These are phyloP conservation scores for Selenia dentaria DNA, from an alignment of 2,888 invertebrate species.

Conservation along the genomic window DNA sequence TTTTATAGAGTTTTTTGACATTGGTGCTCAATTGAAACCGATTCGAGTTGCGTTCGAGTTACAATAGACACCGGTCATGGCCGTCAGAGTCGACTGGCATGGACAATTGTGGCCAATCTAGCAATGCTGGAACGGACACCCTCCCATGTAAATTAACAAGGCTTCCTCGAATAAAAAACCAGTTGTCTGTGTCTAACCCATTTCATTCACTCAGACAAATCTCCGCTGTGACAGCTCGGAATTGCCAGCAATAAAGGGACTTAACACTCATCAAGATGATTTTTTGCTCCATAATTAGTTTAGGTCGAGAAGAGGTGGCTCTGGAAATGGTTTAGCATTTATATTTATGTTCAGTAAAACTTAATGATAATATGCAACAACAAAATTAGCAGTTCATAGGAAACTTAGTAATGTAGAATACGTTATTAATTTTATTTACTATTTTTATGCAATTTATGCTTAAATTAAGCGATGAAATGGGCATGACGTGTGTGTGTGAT, in stretches of 20 bases:
- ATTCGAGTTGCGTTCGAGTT: conserved; percentile 60
- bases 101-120: conserved; percentile 45
- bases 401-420: too few species aligned
- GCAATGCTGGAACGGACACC: conserved; percentile 21
- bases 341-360: too few species aligned
- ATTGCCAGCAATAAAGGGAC: conserved; percentile 30
- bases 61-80: conserved; percentile 69
- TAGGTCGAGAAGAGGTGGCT: conserved; percentile 4
- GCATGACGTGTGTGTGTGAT: too few species aligned
- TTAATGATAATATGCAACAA: too few species aligned
- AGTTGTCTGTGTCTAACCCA: conserved; percentile 40
- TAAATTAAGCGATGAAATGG: too few species aligned
- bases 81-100: conserved; percentile 55
- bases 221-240: conserved; percentile 38
- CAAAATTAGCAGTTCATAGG: too few species aligned
- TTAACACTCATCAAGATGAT: conserved; percentile 16
- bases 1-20: conserved; percentile 66
- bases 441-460: too few species aligned
- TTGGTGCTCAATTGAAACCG: conserved; percentile 64
- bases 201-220: conserved; percentile 41
- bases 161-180: conserved; percentile 43
- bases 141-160: conserved; percentile 55
- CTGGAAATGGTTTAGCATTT: conserved; percentile 1
- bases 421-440: too few species aligned
- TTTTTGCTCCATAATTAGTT: conserved; percentile 26